phyloP scores from a whole-genome alignment of 2,113 vertebrate species.

The Pterocles burchelli region DNA sequence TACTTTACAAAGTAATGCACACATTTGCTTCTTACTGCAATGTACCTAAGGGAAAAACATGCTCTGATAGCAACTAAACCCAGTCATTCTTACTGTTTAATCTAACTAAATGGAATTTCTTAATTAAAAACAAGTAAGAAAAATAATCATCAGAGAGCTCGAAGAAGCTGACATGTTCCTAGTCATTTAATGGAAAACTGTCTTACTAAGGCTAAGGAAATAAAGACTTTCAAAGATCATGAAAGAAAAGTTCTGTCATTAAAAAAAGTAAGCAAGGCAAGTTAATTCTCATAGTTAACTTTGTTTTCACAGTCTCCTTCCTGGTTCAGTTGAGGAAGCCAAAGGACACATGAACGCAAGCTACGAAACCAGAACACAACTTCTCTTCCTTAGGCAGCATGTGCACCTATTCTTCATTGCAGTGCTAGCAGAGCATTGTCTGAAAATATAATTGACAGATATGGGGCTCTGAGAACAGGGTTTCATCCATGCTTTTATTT shows the following conservation, averaged over 20 bases:
- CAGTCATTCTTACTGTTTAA: not conserved
- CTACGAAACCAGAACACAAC: not conserved
- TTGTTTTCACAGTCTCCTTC: not conserved
- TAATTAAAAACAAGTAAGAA: not conserved
- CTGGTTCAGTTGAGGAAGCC: not conserved
- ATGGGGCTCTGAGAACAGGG: not conserved
- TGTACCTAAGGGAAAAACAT: not conserved
- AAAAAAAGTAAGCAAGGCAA: not conserved
- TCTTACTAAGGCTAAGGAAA: not conserved
- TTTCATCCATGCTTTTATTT: not conserved
- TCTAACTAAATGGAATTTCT: not conserved
- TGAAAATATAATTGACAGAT: not conserved
- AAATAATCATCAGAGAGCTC: not conserved
- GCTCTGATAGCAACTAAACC: not conserved
- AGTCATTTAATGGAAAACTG: not conserved
- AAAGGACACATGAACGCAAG: not conserved
- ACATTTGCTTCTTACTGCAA: not conserved
- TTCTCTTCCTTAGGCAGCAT: not conserved
- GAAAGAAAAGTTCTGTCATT: not conserved
- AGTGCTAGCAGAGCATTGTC: not conserved
- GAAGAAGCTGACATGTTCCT: not conserved
- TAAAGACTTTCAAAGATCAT: not conserved
- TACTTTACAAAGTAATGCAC: not conserved
- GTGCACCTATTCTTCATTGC: rapidly evolving
- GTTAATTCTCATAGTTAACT: not conserved